Conservation (phyloP, 1,140 invertebrate genomes). For the Drosophila parvula region DNA sequence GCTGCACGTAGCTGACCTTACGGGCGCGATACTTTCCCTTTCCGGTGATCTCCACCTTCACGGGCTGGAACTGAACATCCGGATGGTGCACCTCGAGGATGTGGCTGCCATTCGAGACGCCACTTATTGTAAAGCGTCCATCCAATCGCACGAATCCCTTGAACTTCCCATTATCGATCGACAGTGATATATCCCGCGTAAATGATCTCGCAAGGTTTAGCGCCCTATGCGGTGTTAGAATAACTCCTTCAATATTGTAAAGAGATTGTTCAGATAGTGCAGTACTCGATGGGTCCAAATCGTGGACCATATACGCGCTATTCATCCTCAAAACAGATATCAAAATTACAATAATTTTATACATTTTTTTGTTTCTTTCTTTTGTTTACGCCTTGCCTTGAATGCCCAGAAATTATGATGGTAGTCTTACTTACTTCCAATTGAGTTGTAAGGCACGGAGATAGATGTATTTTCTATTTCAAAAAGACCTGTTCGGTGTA, state of each 20-base stretch:
- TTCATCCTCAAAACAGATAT: not conserved
- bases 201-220: conserved; percentile 85
- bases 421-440: not conserved
- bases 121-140: conserved; percentile 94
- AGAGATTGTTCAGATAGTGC: not conserved
- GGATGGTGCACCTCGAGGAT: conserved; percentile 96
- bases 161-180: conserved; percentile 94
- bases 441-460: not conserved
- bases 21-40: conserved; percentile 98
- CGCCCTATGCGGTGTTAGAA: conserved; percentile 87
- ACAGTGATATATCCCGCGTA: conserved; percentile 90
- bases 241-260: conserved; percentile 90
- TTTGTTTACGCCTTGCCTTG: not conserved
- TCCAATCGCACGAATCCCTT: conserved; percentile 94
- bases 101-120: conserved; percentile 97
- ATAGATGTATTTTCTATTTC: no score
- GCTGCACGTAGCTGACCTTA: conserved; percentile 96
- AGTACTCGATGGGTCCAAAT: not conserved
- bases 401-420: not conserved
- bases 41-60: conserved; percentile 95
- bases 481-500: no score
- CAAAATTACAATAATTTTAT: conserved; percentile 34
- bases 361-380: no score
- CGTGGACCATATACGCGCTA: not conserved
- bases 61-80: conserved; percentile 94